Percentiles rank a stretch among this genome's conserved stretches.
phyloP scores from a whole-genome alignment of 2,888 invertebrate species.

The Cephus runcator region DNA sequence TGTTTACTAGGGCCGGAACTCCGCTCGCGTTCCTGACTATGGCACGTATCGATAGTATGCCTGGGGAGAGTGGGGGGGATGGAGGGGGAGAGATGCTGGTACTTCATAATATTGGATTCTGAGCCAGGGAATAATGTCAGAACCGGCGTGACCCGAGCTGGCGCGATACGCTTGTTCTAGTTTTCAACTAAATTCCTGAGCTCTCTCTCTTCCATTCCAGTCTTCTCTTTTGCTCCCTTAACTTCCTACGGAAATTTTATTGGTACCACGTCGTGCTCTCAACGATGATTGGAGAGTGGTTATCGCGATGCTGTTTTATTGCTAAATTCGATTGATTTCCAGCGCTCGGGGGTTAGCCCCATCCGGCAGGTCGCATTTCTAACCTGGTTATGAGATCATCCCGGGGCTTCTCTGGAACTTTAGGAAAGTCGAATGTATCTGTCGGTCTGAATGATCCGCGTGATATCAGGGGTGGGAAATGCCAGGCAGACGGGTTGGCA shows the following conservation, averaged over 20 bases:
- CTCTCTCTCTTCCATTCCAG: background rate
- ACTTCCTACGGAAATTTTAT: background rate
- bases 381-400: background rate
- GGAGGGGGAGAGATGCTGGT: background rate
- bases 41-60: background rate
- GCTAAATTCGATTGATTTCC: background rate
- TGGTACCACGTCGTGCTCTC: background rate
- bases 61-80: background rate
- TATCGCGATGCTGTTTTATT: background rate
- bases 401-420: background rate
- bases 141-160: background rate
- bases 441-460: background rate
- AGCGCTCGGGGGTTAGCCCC: too few species aligned
- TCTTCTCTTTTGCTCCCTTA: background rate
- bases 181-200: background rate
- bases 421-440: background rate
- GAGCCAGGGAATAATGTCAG: slow-evolving; percentile 2
- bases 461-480: background rate
- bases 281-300: background rate
- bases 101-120: slow-evolving; percentile 5
- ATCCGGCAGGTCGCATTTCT: background rate
- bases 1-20: background rate
- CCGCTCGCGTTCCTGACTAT: background rate
- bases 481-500: background rate
- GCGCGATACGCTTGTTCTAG: background rate